These are phyloP conservation scores for Festucalex cinctus DNA, from an alignment of 2,113 vertebrate genomes.

Conservation along the genomic window DNA sequence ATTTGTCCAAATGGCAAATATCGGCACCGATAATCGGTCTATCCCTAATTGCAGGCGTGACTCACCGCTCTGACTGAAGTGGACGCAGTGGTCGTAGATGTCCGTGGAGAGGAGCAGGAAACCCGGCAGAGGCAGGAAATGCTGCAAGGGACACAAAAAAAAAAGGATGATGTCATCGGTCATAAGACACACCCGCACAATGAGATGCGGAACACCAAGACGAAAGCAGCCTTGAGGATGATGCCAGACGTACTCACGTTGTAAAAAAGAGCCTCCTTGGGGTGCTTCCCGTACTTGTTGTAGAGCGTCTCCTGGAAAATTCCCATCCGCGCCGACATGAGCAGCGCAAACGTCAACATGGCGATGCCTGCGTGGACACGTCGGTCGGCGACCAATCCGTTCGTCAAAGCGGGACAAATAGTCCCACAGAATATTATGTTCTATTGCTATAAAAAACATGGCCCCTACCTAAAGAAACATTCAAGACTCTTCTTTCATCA, in stretches of 20 bases:
- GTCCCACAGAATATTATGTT: too few species aligned
- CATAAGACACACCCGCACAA: not conserved
- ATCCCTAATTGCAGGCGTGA: conserved; percentile 15
- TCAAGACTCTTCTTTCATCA: too few species aligned
- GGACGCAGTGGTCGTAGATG: conserved; percentile 84
- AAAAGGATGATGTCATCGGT: not conserved
- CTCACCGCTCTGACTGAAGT: conserved; percentile 90
- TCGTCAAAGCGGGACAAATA: not conserved
- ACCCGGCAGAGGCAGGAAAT: conserved; percentile 88
- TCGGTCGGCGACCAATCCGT: not conserved
- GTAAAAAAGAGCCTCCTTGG: conserved; percentile 94
- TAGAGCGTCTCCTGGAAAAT: conserved; percentile 96
- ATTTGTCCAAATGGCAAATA: too few species aligned
- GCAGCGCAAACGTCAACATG: conserved; percentile 90
- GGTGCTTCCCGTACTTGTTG: conserved; percentile 90
- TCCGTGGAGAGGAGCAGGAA: conserved; percentile 90
- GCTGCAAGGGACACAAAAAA: conserved; percentile 67
- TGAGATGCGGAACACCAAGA: too few species aligned
- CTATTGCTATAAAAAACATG: too few species aligned
- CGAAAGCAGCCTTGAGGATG: not conserved
- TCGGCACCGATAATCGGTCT: too few species aligned
- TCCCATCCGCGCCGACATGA: conserved; percentile 96
- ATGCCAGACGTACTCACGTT: conserved; percentile 87
- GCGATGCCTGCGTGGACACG: conserved; percentile 81
- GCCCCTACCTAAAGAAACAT: too few species aligned